Evolutionary conservation across 2,888 invertebrate species (phyloP), one percentile per base, ranked within the genome.

Genomic region (Nomada lathburiana): DNA sequence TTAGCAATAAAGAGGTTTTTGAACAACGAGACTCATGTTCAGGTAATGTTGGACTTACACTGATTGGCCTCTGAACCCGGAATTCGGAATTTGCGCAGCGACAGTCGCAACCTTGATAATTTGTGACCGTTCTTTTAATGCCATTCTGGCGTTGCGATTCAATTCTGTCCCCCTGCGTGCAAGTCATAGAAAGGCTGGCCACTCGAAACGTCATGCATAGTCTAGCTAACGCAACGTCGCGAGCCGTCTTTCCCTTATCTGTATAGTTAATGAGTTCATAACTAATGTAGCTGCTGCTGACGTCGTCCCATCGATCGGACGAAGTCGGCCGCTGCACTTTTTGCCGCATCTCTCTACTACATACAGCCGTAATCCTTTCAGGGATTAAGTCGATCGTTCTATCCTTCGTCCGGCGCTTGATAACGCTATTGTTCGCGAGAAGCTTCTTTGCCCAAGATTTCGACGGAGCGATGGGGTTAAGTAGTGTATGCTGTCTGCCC

Each of bases 201-300:
- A 73, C 81, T 85, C 73, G 84, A 80, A 86, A 83, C 77, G 78
- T 77, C 86, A 89, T 91, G 84, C 88, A 90, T 91, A 91, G 90
- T 91, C 85, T 85, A 91, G 81, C 82, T 74, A 84, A 82, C 76
- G 82, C 87, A 80, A 81, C 89, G 84, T 89, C 87, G 79, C 85
- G 88, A 86, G 76, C 85, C 78, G 80, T 81, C 84, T 86, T 85
- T 85, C 85, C 87, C 89, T 87, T 88, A 88, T 82, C 89, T 90
- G 87, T 88, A 90, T 89, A 86, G 84, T 90, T 91, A 89, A 91
- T 89, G 89, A 85, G 80, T 76, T 84, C 85, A 82, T 89, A 84
- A 85, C 75, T 89, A 83, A 88, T 88, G 89, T 84, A 88, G 65
- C 64, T 64, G 73, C 69, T 80, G 82, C 87, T 84, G 85, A 88